These are phyloP conservation scores for Endomychus coccineus DNA, from an alignment of 2,888 invertebrate genomes.

Conservation along the genomic window DNA sequence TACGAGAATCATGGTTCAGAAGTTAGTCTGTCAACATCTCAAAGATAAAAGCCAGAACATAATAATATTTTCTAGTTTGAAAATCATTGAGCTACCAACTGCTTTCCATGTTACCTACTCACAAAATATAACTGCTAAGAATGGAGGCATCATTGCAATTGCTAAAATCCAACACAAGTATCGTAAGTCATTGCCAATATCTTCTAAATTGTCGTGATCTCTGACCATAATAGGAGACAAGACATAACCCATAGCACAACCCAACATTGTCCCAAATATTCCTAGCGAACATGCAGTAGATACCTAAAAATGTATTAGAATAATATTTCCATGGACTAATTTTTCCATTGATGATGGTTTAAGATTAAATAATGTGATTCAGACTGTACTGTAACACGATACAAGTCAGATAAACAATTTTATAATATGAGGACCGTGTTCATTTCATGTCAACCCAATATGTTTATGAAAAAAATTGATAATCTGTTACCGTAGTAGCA, in stretches of 20 bases:
- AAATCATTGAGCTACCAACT: no score
- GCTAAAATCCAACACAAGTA: conserved; percentile 49
- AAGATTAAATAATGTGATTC: no score
- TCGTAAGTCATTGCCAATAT: conserved; percentile 41
- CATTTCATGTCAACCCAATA: neutral
- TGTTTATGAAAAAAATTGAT: conserved; percentile 1
- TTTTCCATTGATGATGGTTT: no score
- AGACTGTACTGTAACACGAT: no score
- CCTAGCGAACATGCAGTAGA: conserved; percentile 32
- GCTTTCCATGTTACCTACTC: no score
- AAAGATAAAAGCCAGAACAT: no score
- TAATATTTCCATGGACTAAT: no score
- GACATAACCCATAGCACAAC: conserved; percentile 28
- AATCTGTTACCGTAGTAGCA: no score
- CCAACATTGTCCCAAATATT: conserved; percentile 30
- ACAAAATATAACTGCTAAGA: conserved; percentile 27
- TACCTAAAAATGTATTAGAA: conserved; percentile 32
- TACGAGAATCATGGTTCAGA: no score
- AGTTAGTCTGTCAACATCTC: no score
- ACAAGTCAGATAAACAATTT: no score
- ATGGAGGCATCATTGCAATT: neutral
- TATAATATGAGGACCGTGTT: neutral
- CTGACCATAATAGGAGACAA: conserved; percentile 35
- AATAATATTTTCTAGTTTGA: no score
- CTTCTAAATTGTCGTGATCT: conserved; percentile 29